Evolutionary conservation across 2,888 invertebrate species (phyloP).

Genomic region (Xanthorhoe spadicearia): DNA sequence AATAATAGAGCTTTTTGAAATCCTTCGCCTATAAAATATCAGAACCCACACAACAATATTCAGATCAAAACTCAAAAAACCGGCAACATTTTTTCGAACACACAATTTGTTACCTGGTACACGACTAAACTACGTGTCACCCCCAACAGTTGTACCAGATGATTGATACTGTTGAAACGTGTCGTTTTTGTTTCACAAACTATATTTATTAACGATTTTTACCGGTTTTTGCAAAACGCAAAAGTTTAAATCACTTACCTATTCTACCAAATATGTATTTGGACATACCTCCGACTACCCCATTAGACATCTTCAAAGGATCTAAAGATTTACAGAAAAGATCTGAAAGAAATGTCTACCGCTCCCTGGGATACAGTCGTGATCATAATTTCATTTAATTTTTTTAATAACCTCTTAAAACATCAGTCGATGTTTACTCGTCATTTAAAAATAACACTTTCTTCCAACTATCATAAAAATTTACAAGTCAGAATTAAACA

Average conservation of each 20-base stretch:
- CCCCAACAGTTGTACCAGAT: constrained; percentile 43
- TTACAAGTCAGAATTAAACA: neutral
- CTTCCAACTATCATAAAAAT: neutral
- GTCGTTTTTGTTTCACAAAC: constrained; percentile 7
- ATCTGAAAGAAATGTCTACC: no score
- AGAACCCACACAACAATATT: neutral
- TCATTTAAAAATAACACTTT: no score
- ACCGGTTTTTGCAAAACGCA: neutral
- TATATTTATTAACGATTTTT: neutral
- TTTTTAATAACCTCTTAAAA: no score
- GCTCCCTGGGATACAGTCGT: no score
- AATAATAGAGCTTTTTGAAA: no score
- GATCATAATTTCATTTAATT: no score
- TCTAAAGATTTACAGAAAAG: no score
- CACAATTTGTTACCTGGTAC: constrained; percentile 45
- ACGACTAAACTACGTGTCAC: constrained; percentile 45
- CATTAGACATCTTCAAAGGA: no score
- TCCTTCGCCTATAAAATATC: no score
- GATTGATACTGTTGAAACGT: constrained; percentile 47
- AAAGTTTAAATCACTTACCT: neutral
- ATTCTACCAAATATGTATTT: no score
- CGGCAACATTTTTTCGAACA: constrained; percentile 19
- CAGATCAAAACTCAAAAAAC: neutral
- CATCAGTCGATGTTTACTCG: no score
- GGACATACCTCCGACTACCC: no score